Evolutionary conservation across 2,797 vertebrate genomes (phyloP), one percentile per base, ranked within the genome.

Genomic region (Fistularia commersonii): DNA sequence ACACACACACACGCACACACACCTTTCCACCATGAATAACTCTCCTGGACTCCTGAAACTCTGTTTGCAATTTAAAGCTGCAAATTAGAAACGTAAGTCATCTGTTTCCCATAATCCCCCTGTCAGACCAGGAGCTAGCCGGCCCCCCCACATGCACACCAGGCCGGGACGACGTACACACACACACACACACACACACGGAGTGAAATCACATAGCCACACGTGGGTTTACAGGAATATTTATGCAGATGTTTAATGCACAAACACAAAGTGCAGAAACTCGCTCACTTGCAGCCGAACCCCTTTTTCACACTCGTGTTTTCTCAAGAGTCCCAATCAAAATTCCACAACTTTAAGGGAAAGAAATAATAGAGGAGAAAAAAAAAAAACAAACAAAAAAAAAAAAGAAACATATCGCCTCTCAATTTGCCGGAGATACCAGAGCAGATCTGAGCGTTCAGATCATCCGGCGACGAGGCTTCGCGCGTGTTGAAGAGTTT

Each of bases 51-150:
- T 96, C 91, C 93, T 92, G 92, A 93, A 95, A 93, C 93, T 96
- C 94, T 96, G 95, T 96, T 98, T 95, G 93, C 93, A 97, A 97
- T 97, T 97, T 95, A 94, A 93, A 90, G 91, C 93, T 88, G 89
- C 93, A 96, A 97, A 98, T 97, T 96, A 96, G 92, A 97, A 97
- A 91, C 93, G 93, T 93, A 95, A 97, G 93, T 96, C 95, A 98
- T 97, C 93, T 98, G 96, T 95, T 98, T 97, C 91, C 91, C 92
- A 98, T 97, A 95, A 95, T 95, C 93, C 92, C 62, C 90, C 90
- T 93, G 93, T 96, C 94, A 95, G 93, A 91, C 89, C 88, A 89
- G 92, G 89, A 94, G 94, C 79, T 61, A 65, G 53, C 69, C 48
- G 69, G 57, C 60, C 61, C 66, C 61, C 58, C 64, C 47, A 52